A percentile compares a stretch with the other conserved stretches of the same genome.
phyloP scores from a whole-genome alignment of 2,113 vertebrate species.

The Rhodinocichla rosea region DNA sequence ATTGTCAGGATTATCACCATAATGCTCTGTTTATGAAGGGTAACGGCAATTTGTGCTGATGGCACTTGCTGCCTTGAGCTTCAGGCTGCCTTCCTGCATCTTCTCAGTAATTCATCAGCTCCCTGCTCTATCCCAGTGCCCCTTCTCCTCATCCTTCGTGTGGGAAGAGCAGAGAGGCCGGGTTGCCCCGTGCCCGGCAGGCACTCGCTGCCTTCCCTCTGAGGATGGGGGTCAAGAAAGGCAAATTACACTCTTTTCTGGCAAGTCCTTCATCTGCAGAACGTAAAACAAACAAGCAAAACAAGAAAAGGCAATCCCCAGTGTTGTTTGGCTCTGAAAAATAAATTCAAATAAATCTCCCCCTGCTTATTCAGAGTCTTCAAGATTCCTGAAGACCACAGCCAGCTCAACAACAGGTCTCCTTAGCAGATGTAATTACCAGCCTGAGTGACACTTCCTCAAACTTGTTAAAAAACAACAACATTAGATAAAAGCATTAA shows the following conservation, averaged over 20 bases:
- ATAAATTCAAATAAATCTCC: not conserved
- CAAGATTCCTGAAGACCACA: not conserved
- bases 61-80: conserved; percentile 79
- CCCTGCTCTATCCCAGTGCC: not conserved
- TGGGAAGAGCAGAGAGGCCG: not conserved
- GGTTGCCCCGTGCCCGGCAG: not conserved
- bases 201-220: not conserved
- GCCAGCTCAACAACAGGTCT: conserved; percentile 43
- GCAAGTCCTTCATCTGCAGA: not conserved
- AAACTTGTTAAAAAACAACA: not conserved
- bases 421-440: conserved; percentile 24
- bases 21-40: conserved; percentile 75
- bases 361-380: not conserved
- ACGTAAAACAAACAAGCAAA: not conserved
- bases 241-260: not conserved
- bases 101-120: conserved; percentile 83
- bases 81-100: conserved; percentile 82
- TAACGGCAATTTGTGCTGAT: conserved; percentile 78
- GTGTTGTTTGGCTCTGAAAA: not conserved
- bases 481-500: not conserved
- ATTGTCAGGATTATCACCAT: conserved; percentile 81
- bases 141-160: not conserved
- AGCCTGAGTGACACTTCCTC: not conserved
- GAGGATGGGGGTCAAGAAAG: not conserved
- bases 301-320: not conserved